Evolutionary conservation across 2,113 vertebrate species (phyloP).

Genomic region (Eublepharis macularius): DNA sequence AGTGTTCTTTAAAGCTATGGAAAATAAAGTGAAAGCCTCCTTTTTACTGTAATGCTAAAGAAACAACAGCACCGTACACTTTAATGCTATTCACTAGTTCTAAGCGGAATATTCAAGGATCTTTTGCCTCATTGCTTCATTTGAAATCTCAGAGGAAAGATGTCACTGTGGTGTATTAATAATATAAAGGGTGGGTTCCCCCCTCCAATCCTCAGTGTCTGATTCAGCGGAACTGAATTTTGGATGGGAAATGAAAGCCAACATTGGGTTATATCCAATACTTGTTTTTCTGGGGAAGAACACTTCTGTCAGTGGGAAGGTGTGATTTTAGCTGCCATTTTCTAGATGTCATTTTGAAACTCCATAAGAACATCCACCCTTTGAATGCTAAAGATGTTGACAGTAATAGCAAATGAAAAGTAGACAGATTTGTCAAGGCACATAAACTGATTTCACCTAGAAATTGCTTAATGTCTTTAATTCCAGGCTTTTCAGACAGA

Average conservation of each 20-base stretch:
- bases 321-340: neutral
- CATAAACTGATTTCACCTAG: neutral
- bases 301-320: too few relatives aligned
- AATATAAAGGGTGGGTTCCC: neutral
- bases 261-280: neutral
- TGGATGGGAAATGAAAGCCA: neutral
- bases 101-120: neutral
- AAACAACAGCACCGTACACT: neutral
- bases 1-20: neutral
- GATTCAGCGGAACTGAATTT: neutral
- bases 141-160: neutral
- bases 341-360: neutral
- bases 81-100: neutral
- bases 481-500: neutral
- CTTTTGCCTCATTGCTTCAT: neutral
- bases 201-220: neutral
- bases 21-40: neutral
- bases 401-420: neutral
- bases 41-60: neutral
- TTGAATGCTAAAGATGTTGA: neutral
- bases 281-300: too few relatives aligned
- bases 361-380: neutral
- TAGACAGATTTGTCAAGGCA: neutral
- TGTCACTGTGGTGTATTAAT: neutral
- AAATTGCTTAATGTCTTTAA: neutral